Conservation (phyloP, 2,797 vertebrate genomes). For the Stomatorhinus walkeri region DNA sequence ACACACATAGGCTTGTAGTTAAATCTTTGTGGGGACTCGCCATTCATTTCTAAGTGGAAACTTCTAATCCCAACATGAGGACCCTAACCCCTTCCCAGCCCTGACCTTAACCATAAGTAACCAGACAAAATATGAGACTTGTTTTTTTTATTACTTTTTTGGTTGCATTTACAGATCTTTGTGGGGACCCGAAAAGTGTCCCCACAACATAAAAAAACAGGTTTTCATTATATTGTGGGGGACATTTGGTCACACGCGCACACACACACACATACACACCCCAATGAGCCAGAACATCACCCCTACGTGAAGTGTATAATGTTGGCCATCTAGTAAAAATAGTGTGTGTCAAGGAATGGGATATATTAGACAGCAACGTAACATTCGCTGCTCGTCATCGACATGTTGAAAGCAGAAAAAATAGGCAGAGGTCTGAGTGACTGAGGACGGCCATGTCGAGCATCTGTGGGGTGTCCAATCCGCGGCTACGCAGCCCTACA, state of each 20-base stretch:
- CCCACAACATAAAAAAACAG: background rate
- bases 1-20: background rate
- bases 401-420: background rate
- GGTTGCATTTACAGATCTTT: background rate
- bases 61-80: background rate
- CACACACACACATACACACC: background rate
- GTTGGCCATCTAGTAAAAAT: background rate
- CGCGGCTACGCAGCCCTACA: background rate
- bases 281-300: background rate
- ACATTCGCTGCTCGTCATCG: background rate
- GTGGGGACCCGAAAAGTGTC: too few species aligned
- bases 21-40: background rate
- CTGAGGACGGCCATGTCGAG: background rate
- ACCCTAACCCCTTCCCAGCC: background rate
- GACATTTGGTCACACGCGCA: background rate
- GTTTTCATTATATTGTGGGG: background rate
- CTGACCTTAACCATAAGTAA: background rate
- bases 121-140: background rate
- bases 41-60: background rate
- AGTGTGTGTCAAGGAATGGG: background rate
- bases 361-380: background rate
- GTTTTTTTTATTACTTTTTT: background rate
- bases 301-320: background rate
- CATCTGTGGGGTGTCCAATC: background rate
- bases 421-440: background rate